Percentiles rank a stretch among this genome's conserved stretches.
Evolutionary conservation across 2,113 vertebrate genomes (phyloP).

Genomic region (Ictalurus punctatus): DNA sequence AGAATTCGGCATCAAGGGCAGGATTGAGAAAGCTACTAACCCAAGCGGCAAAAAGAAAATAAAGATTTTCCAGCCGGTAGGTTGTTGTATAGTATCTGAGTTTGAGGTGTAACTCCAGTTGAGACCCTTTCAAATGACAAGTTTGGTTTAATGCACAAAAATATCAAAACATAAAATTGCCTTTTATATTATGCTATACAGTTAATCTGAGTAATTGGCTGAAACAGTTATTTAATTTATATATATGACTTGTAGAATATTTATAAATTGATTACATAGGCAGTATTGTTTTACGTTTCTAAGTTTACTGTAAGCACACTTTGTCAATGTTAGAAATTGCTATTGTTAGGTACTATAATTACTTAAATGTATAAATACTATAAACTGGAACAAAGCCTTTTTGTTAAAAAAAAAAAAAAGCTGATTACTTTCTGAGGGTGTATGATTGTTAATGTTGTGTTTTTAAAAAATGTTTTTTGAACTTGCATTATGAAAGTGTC

Average conservation of each 20-base stretch:
- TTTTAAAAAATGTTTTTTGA: neutral
- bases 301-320: neutral
- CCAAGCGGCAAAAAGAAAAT: constrained; percentile 98
- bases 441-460: neutral
- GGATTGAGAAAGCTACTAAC: constrained; percentile 95
- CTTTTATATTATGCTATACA: neutral
- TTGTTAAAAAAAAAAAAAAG: neutral
- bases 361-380: neutral
- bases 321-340: neutral
- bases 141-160: neutral
- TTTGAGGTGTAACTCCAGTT: neutral
- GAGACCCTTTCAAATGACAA: neutral
- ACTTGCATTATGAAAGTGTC: neutral
- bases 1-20: constrained; percentile 94
- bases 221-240: neutral
- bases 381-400: neutral
- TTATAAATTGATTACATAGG: neutral
- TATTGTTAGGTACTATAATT: neutral
- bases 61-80: constrained; percentile 98
- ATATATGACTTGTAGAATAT: neutral
- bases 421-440: neutral
- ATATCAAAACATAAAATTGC: neutral
- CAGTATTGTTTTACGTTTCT: neutral
- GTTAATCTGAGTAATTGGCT: neutral
- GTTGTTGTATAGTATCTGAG: constrained; percentile 57